phyloP scores from a whole-genome alignment of 2,113 vertebrate genomes.

The Solenodon paradoxus region DNA sequence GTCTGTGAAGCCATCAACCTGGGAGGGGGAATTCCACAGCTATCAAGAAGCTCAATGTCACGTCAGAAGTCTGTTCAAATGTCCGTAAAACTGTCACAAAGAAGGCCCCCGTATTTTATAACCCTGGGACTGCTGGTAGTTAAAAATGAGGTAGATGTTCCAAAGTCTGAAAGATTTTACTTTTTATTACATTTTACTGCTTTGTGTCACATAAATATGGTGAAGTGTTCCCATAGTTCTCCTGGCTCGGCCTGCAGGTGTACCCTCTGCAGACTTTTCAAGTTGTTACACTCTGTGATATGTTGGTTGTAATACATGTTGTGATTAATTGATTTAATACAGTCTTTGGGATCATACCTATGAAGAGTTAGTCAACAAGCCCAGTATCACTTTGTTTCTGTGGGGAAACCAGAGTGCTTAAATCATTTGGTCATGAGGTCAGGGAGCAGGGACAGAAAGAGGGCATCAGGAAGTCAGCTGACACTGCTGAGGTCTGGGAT shows the following conservation, averaged over 20 bases:
- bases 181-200: background rate
- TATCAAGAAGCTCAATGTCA: background rate
- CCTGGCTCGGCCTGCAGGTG: background rate
- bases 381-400: background rate
- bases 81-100: background rate
- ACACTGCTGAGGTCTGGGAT: background rate
- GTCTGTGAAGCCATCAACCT: background rate
- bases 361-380: background rate
- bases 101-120: background rate
- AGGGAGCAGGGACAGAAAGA: background rate
- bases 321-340: constrained; percentile 1
- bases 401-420: background rate
- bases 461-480: background rate
- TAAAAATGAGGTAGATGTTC: background rate
- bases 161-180: background rate
- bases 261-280: background rate
- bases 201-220: background rate
- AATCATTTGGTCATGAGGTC: background rate
- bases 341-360: background rate
- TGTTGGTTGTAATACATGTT: background rate
- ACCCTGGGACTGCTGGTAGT: background rate
- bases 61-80: background rate
- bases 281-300: background rate
- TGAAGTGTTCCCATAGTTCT: background rate
- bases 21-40: background rate